phyloP scores from a whole-genome alignment of 1,140 invertebrate species.

The Tyrophagus putrescentiae region DNA sequence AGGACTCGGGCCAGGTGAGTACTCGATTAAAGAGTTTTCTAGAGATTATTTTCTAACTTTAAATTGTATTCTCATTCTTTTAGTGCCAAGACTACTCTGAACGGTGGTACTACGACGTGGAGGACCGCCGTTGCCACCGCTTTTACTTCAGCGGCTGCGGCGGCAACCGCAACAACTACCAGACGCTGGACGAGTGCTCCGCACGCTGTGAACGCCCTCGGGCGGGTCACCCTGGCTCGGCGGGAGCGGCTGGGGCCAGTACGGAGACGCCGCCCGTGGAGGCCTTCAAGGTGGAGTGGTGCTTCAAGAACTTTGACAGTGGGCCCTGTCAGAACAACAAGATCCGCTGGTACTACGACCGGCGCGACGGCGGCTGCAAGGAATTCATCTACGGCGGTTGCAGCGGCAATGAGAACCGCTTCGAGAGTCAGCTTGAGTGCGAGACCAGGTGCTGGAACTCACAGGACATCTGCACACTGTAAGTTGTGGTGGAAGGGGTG shows the following conservation, averaged over 20 bases:
- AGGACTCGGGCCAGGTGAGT: constrained; percentile 2
- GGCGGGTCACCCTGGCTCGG: not conserved
- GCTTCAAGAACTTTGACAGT: constrained; percentile 53
- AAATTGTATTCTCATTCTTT: too few relatives aligned
- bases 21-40: too few relatives aligned
- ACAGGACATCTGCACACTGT: constrained; percentile 23
- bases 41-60: too few relatives aligned
- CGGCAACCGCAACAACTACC: constrained; percentile 65
- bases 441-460: constrained; percentile 51
- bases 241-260: not conserved
- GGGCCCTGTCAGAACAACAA: constrained; percentile 57
- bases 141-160: constrained; percentile 50
- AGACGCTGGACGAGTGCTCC: constrained; percentile 47
- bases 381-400: constrained; percentile 69
- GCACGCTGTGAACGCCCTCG: constrained; percentile 42
- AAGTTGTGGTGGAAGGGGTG: not conserved
- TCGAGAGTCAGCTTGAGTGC: constrained; percentile 57
- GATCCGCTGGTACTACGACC: constrained; percentile 63
- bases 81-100: constrained; percentile 41
- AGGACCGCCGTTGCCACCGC: constrained; percentile 26
- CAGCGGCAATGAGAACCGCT: constrained; percentile 70
- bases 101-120: constrained; percentile 45
- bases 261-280: not conserved
- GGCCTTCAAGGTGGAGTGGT: constrained; percentile 31
- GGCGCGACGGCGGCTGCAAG: constrained; percentile 55